Conservation (phyloP, 2,888 invertebrate species). For the Perithous albicinctus region DNA sequence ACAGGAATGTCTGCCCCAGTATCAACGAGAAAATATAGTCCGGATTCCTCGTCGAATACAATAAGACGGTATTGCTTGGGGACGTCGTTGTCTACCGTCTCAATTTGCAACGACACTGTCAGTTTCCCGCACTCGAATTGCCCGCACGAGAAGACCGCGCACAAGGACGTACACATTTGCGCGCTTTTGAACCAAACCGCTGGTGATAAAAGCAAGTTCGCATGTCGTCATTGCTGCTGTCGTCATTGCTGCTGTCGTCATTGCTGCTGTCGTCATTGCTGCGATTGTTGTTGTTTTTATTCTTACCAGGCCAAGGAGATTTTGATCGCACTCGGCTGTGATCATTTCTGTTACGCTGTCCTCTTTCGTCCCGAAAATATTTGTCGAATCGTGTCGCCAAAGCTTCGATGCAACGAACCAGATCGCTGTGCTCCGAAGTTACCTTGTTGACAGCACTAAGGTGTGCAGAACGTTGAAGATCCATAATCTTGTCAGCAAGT, state of each 20-base stretch:
- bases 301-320: not conserved
- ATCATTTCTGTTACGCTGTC: not conserved
- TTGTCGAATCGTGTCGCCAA: conserved; percentile 6
- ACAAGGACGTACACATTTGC: conserved; percentile 19
- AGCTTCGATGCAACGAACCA: conserved; percentile 2
- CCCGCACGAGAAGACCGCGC: not conserved
- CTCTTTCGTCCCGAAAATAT: not conserved
- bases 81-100: conserved; percentile 72
- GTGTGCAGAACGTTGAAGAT: too few relatives aligned
- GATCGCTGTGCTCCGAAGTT: too few relatives aligned
- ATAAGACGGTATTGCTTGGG: conserved; percentile 65
- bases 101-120: conserved; percentile 65
- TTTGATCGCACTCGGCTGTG: conserved; percentile 6
- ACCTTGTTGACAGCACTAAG: too few relatives aligned
- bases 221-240: not conserved
- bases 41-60: conserved; percentile 52
- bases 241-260: conserved; percentile 5
- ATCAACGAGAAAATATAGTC: conserved; percentile 67
- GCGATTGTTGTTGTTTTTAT: too few relatives aligned
- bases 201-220: conserved; percentile 1
- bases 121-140: conserved; percentile 12
- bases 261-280: too few relatives aligned
- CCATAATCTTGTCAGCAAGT: too few relatives aligned
- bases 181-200: conserved; percentile 10
- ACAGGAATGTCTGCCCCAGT: conserved; percentile 70